phyloP scores from a whole-genome alignment of 2,888 invertebrate genomes.

The Trissoscelio sp. region DNA sequence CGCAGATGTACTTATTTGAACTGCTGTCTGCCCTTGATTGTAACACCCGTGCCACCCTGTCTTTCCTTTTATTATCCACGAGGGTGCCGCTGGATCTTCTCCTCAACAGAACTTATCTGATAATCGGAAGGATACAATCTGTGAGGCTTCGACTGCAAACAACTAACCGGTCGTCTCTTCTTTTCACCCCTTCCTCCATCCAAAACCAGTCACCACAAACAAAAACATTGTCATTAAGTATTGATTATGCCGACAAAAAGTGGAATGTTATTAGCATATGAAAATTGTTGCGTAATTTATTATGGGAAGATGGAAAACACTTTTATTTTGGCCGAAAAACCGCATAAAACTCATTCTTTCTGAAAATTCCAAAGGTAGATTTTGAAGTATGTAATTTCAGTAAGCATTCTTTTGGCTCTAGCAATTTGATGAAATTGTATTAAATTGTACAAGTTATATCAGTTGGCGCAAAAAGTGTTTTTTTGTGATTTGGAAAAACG shows the following conservation, averaged over 20 bases:
- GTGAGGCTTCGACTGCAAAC: conserved; percentile 34
- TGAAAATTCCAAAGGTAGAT: too few relatives aligned
- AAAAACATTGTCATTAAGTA: conserved; percentile 10
- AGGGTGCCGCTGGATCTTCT: conserved; percentile 57
- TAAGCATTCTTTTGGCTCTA: too few relatives aligned
- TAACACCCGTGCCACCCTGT: conserved; percentile 59
- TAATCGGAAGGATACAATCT: conserved; percentile 61
- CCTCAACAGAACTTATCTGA: conserved; percentile 43
- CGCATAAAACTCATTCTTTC: too few relatives aligned
- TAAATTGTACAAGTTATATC: too few relatives aligned
- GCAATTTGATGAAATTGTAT: too few relatives aligned
- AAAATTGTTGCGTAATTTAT: not conserved
- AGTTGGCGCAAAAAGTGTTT: too few relatives aligned
- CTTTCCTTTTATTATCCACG: conserved; percentile 60
- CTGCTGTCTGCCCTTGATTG: conserved; percentile 65
- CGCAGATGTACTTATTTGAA: conserved; percentile 68
- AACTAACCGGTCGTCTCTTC: conserved; percentile 35
- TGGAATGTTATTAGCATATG: not conserved
- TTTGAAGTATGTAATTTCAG: too few relatives aligned
- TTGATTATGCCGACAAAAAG: not conserved
- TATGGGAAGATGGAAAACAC: not conserved
- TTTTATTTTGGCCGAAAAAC: too few relatives aligned
- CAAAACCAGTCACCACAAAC: conserved; percentile 13
- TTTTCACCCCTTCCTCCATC: not conserved
- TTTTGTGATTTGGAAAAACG: too few relatives aligned